These are phyloP conservation scores for Drosophila yakuba DNA, from an alignment of 1,140 invertebrate genomes.

Conservation along the genomic window DNA sequence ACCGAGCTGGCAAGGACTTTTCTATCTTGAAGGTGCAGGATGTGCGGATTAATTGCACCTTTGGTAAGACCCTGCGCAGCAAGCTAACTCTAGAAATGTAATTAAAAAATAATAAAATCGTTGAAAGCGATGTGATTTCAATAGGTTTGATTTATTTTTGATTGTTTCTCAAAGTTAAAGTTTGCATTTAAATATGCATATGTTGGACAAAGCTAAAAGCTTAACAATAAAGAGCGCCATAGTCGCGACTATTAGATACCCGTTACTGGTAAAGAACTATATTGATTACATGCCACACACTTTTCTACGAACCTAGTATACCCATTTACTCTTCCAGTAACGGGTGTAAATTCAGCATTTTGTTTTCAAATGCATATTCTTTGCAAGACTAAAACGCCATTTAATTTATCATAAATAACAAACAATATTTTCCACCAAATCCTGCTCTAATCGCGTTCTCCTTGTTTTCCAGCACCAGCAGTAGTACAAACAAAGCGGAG, in stretches of 20 bases:
- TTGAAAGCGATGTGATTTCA: background rate
- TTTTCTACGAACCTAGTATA: too few species aligned
- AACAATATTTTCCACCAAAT: slow-evolving; percentile 14
- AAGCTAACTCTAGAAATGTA: background rate
- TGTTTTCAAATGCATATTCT: background rate
- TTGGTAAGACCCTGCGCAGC: background rate
- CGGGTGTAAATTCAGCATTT: background rate
- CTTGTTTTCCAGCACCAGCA: slow-evolving; percentile 30
- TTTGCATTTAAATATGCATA: slow-evolving; percentile 31
- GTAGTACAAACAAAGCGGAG: slow-evolving; percentile 13
- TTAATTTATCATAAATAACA: slow-evolving; percentile 36
- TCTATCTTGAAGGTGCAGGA: slow-evolving; percentile 16
- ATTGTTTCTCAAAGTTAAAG: background rate
- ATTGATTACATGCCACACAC: too few species aligned
- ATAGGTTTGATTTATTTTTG: too few species aligned
- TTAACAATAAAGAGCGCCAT: background rate
- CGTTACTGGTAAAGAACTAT: too few species aligned
- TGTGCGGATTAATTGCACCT: slow-evolving; percentile 33
- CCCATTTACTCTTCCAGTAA: too few species aligned
- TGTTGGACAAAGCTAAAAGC: background rate
- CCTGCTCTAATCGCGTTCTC: background rate
- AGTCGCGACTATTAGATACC: too few species aligned
- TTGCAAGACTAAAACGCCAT: background rate
- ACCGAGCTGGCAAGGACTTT: slow-evolving; percentile 17
- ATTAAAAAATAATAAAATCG: background rate